These are phyloP conservation scores for Buteo buteo DNA, from an alignment of 2,113 vertebrate genomes.

Conservation along the genomic window DNA sequence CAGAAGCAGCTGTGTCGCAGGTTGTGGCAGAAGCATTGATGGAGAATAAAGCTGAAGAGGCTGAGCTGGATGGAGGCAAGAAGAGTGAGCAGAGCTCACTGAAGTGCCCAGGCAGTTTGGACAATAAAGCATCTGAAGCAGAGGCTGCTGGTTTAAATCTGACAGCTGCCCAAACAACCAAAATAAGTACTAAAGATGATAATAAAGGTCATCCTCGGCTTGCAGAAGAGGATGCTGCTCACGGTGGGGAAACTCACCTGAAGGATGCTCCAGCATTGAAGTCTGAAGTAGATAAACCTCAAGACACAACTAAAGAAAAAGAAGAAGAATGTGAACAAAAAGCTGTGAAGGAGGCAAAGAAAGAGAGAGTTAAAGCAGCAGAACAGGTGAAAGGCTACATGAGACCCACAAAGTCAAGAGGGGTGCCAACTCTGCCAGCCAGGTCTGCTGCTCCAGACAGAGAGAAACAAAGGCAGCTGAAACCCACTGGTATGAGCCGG, in stretches of 20 bases:
- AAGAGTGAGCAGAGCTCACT: neutral
- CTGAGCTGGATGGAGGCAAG: neutral
- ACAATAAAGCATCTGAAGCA: neutral
- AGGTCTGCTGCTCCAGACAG: neutral
- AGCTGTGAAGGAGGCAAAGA: neutral
- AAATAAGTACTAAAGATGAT: neutral
- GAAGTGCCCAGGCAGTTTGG: neutral
- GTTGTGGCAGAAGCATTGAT: neutral
- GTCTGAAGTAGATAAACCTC: neutral
- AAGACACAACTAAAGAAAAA: neutral
- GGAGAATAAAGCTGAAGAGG: neutral
- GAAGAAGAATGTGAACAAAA: neutral
- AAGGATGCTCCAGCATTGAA: fast-evolving
- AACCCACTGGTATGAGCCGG: neutral
- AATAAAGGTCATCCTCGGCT: neutral
- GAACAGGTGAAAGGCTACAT: conserved; percentile 75
- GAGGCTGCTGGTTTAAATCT: neutral
- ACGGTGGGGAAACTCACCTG: fast-evolving
- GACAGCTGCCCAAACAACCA: neutral
- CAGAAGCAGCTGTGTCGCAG: neutral
- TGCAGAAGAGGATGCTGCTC: neutral
- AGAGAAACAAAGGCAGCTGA: neutral
- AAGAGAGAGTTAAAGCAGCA: neutral
- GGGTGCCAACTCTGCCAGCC: neutral
- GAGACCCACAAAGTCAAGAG: conserved; percentile 75